Percentiles rank a stretch among this genome's conserved stretches.
These are phyloP conservation scores for Astropecten irregularis DNA, from an alignment of 53 echinoderm and acorn worm genomes.

Conservation along the genomic window DNA sequence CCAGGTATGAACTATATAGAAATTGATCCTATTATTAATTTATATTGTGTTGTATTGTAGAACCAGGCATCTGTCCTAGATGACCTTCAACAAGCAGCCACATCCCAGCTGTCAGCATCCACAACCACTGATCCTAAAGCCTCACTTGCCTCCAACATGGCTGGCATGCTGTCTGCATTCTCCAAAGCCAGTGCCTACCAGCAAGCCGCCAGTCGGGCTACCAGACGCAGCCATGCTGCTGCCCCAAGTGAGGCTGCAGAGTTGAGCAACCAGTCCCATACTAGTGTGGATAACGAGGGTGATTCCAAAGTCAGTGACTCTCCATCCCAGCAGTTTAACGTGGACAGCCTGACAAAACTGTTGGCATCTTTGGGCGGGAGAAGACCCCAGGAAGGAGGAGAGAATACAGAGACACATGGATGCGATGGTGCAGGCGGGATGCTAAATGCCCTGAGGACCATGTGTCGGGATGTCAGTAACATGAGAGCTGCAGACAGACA, in stretches of 20 bases:
- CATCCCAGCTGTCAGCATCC: conserved; percentile 14
- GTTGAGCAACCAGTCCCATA: not conserved
- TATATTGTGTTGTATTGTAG: too few species aligned
- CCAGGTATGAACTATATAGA: too few species aligned
- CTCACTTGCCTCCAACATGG: conserved; percentile 55
- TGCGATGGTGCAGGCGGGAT: conserved; percentile 18
- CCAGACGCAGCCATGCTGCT: not conserved
- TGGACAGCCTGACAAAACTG: conserved; percentile 20
- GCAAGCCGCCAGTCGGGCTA: not conserved
- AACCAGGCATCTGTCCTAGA: conserved; percentile 72
- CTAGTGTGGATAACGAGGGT: not conserved
- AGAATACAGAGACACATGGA: not conserved
- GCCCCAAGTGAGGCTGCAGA: not conserved
- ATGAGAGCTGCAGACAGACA: conserved; percentile 64
- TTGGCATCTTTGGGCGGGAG: conserved; percentile 26
- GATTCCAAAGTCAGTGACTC: not conserved
- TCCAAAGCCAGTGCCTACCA: conserved; percentile 47
- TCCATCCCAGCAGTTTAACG: not conserved
- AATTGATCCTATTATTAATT: too few species aligned
- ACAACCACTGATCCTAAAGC: conserved; percentile 20
- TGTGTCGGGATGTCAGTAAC: conserved; percentile 77
- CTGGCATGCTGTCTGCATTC: conserved; percentile 56
- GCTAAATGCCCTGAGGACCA: conserved; percentile 64
- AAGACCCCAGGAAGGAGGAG: not conserved
- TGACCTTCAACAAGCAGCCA: conserved; percentile 71